Percentiles rank a stretch among this genome's conserved stretches.
These are phyloP conservation scores for Maniola hyperantus DNA, from an alignment of 2,888 invertebrate genomes.

Conservation along the genomic window DNA sequence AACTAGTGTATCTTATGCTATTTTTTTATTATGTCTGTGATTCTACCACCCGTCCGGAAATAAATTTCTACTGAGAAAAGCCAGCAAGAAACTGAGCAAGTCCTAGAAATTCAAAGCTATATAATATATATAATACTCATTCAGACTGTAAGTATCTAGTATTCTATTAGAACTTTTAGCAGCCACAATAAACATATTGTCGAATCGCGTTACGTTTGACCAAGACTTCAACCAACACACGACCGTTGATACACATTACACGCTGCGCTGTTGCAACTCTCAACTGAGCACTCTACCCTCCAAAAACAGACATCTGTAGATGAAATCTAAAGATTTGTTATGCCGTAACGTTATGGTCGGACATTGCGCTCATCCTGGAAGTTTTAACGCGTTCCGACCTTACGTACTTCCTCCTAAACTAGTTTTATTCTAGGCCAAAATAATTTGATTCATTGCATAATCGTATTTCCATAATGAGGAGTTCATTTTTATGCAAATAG, in stretches of 20 bases:
- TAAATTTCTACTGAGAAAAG: too few relatives aligned
- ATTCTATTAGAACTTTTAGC: too few relatives aligned
- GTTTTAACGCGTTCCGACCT: constrained; percentile 45
- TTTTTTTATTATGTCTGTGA: too few relatives aligned
- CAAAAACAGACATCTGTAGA: constrained; percentile 27
- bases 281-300: constrained; percentile 7
- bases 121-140: too few relatives aligned
- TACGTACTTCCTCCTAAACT: constrained; percentile 47
- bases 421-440: constrained; percentile 49
- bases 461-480: constrained; percentile 11
- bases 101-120: too few relatives aligned
- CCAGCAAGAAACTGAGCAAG: too few relatives aligned
- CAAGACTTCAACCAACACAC: too few relatives aligned
- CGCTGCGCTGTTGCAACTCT: background rate
- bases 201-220: too few relatives aligned
- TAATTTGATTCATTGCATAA: constrained; percentile 46
- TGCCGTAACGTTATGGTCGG: constrained; percentile 45
- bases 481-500: constrained; percentile 11
- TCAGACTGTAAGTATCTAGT: too few relatives aligned
- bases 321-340: constrained; percentile 31
- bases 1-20: too few relatives aligned
- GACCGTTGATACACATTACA: background rate
- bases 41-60: too few relatives aligned
- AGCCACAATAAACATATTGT: too few relatives aligned
- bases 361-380: constrained; percentile 50